Conservation (phyloP, 1,140 invertebrate species). For the Zaprionus capensis region DNA sequence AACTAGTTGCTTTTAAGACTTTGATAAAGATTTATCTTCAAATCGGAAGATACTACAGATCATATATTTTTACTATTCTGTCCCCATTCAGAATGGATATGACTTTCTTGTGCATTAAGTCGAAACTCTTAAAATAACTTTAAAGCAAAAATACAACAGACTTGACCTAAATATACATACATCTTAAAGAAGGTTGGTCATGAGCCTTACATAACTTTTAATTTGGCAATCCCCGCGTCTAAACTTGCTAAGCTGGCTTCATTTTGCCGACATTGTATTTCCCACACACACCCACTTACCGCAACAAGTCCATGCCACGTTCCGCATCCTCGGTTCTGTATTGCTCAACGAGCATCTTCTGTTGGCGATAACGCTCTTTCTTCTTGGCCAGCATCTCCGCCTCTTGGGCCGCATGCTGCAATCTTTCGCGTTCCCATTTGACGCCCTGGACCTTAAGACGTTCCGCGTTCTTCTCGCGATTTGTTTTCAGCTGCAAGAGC, state of each 20-base stretch:
- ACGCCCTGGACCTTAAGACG: constrained; percentile 74
- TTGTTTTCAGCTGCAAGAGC: constrained; percentile 71
- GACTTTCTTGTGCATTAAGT: too few relatives aligned
- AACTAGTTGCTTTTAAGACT: too few relatives aligned
- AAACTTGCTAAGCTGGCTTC: constrained; percentile 14
- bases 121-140: not conserved
- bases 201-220: constrained; percentile 34
- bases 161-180: not conserved
- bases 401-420: constrained; percentile 75
- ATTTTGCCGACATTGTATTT: constrained; percentile 1
- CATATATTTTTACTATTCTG: too few relatives aligned
- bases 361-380: constrained; percentile 59
- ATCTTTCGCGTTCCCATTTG: constrained; percentile 80
- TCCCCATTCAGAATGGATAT: too few relatives aligned
- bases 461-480: constrained; percentile 79
- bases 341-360: constrained; percentile 73
- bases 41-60: too few relatives aligned
- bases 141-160: not conserved
- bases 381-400: constrained; percentile 68
- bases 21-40: too few relatives aligned
- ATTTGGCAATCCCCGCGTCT: constrained; percentile 8
- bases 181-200: constrained; percentile 1
- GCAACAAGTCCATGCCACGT: constrained; percentile 75
- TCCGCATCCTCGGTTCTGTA: constrained; percentile 74
- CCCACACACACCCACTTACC: constrained; percentile 52